Evolutionary conservation across 2,113 vertebrate genomes (phyloP), one percentile per base, ranked within the genome.

Genomic region (Saguinus imperator): DNA sequence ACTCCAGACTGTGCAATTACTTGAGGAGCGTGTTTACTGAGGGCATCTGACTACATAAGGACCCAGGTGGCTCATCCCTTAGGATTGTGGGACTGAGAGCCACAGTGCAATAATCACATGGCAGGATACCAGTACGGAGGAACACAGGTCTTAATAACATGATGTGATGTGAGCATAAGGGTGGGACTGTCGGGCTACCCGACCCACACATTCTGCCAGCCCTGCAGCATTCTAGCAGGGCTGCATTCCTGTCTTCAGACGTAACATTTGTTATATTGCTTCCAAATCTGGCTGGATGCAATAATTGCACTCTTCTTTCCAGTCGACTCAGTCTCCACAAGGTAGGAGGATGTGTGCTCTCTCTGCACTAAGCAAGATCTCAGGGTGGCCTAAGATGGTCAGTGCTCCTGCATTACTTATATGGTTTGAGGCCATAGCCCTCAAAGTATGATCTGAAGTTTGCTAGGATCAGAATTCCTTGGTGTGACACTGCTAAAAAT

Each of bases 241-340:
- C 89, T 89, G 45, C 95, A 95, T 98, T 97, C 94, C 96, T 95
- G 94, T 37, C 25, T 40, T 68, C n/a, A 16, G 18, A 72, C 0
- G 90, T 85, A 81, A 94, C 61, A 10, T 64, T 87, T 45, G 23
- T 85, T 66, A 6, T 25, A 32, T 27, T 21, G 68, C 75, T 95
- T 90, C 61, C 96, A 93, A 85, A 55, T 50, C 29, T 64, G 55
- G 50, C 75, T 89, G 89, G 43, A 23, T 89, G 64, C 55, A 76
- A 35, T 61, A 37, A 72, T 6, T 73, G 37, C 7, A 16, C 16
- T 81, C 27, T 52, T 83, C 70, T 92, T 87, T 45, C 55, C 70
- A 52, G 8, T 29, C 32, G 83, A 23, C 32, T 79, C 45, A 17
- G 37, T 29, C 40, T 82, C 50, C 70, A 57, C 37, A 45, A 68